phyloP scores from a whole-genome alignment of 35 echinoderm and acorn worm genomes.

The Lytechinus pictus region DNA sequence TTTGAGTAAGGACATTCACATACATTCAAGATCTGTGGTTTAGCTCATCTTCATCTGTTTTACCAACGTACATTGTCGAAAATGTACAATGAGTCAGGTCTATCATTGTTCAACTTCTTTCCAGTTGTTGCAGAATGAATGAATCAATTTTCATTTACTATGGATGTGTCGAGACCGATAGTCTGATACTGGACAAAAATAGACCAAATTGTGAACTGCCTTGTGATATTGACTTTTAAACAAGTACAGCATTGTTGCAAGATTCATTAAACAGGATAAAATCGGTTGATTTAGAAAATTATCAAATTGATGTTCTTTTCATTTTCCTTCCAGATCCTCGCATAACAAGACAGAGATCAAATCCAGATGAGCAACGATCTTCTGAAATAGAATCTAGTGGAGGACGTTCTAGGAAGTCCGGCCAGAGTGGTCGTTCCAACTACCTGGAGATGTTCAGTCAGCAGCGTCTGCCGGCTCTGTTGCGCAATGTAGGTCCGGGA shows the following conservation, averaged over 20 bases:
- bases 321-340: conserved; percentile 39
- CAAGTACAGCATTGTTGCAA: not conserved
- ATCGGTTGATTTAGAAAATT: not conserved
- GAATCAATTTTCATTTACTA: too few relatives aligned
- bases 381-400: conserved; percentile 36
- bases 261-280: not conserved
- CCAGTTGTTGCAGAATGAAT: not conserved
- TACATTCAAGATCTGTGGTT: not conserved
- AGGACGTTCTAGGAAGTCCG: conserved; percentile 51
- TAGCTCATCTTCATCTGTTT: too few relatives aligned
- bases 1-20: too few relatives aligned
- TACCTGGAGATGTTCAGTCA: conserved; percentile 61
- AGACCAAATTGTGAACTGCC: not conserved
- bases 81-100: not conserved
- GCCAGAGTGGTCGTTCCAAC: conserved; percentile 20
- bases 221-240: not conserved
- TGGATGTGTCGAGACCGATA: not conserved
- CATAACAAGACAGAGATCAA: conserved; percentile 39
- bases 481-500: conserved; percentile 58
- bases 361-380: conserved; percentile 37
- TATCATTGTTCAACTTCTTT: not conserved
- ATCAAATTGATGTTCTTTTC: not conserved
- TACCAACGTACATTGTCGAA: too few relatives aligned
- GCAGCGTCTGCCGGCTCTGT: conserved; percentile 48
- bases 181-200: not conserved